Conservation (phyloP, 2,888 invertebrate species). For the Harpalus rufipes region DNA sequence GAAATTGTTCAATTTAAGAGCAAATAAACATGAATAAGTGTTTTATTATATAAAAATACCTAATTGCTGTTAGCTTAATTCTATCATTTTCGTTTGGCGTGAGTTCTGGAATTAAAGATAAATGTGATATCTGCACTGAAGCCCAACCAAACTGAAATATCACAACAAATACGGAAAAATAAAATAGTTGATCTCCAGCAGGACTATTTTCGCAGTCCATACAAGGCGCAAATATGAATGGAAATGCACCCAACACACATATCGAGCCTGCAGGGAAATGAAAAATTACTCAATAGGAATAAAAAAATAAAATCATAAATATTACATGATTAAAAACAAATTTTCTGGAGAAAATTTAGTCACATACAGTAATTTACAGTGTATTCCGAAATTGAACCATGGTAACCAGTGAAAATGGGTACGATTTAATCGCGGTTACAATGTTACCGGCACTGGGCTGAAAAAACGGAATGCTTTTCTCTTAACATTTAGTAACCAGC, state of each 20-base stretch:
- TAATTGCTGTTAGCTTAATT: slow-evolving; percentile 87
- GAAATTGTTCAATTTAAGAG: slow-evolving; percentile 26
- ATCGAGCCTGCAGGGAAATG: slow-evolving; percentile 81
- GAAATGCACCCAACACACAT: slow-evolving; percentile 88
- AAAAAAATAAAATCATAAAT: no score
- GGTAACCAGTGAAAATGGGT: no score
- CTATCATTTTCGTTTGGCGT: slow-evolving; percentile 87
- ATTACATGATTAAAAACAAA: no score
- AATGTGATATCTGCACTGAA: slow-evolving; percentile 92
- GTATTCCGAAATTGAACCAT: no score
- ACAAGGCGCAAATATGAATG: slow-evolving; percentile 92
- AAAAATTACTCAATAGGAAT: background rate
- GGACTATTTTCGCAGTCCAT: slow-evolving; percentile 82
- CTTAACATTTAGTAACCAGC: no score
- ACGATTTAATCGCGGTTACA: no score
- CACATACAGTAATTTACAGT: background rate
- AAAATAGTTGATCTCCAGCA: slow-evolving; percentile 85
- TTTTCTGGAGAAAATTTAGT: no score
- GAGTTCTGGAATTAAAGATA: slow-evolving; percentile 91
- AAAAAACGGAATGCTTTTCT: no score
- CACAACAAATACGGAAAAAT: slow-evolving; percentile 87
- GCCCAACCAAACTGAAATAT: slow-evolving; percentile 98
- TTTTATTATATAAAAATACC: slow-evolving; percentile 77
- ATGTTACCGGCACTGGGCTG: no score
- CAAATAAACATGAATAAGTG: slow-evolving; percentile 63